These are phyloP conservation scores for Nycteola revayana DNA, from an alignment of 2,888 invertebrate species.

Conservation along the genomic window DNA sequence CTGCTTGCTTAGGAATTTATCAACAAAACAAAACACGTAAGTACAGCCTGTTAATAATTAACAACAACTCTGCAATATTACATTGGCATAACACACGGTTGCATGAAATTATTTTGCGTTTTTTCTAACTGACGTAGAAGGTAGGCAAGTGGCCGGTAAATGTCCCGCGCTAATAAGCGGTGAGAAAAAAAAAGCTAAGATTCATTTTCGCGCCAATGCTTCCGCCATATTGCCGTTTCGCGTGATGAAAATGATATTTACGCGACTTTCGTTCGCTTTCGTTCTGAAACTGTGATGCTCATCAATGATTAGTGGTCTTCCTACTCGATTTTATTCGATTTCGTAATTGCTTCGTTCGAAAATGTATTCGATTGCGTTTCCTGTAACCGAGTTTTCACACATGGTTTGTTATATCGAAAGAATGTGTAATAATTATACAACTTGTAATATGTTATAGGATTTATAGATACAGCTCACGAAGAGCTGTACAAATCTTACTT, in stretches of 20 bases:
- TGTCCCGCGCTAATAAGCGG: slow-evolving; percentile 54
- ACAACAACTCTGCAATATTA: slow-evolving; percentile 18
- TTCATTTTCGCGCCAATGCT: slow-evolving; percentile 75
- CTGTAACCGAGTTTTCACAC: slow-evolving; percentile 4
- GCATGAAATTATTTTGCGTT: slow-evolving; percentile 38
- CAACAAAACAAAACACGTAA: slow-evolving; percentile 1
- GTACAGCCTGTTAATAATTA: slow-evolving; percentile 1
- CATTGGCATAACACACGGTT: slow-evolving; percentile 25
- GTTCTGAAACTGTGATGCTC: slow-evolving; percentile 61
- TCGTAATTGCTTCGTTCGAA: slow-evolving; percentile 13
- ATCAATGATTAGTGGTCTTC: slow-evolving; percentile 42
- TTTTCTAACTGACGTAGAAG: slow-evolving; percentile 29
- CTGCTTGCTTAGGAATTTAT: neutral
- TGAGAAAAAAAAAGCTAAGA: slow-evolving; percentile 72
- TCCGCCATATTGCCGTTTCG: slow-evolving; percentile 73
- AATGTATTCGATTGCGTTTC: slow-evolving; percentile 19
- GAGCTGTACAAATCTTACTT: too few relatives aligned
- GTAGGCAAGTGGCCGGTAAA: slow-evolving; percentile 67
- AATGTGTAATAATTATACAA: too few relatives aligned
- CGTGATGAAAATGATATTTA: slow-evolving; percentile 79
- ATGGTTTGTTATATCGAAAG: too few relatives aligned
- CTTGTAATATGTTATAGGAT: too few relatives aligned
- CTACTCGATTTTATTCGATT: slow-evolving; percentile 39
- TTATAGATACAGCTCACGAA: too few relatives aligned
- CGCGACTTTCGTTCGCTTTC: slow-evolving; percentile 76